Base-by-base conservation (phyloP, 2,113 vertebrate genomes). In the Paratilapia polleni region DNA sequence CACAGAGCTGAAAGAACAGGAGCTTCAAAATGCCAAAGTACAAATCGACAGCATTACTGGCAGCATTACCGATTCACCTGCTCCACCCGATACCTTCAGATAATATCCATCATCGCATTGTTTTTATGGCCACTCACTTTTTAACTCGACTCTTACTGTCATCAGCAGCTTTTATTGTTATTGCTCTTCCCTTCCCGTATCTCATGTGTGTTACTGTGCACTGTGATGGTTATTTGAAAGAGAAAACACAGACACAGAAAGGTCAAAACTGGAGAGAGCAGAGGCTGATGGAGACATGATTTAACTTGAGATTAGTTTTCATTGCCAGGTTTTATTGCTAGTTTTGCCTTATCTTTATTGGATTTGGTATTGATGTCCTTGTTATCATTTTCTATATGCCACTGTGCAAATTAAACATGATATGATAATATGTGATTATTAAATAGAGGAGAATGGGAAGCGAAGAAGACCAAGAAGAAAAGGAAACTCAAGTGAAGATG, bases 1-100 rank as follows among this genome's bases (percentile, higher is more conserved):
- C 17, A 2, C 66, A 73, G 66, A 52, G 66, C 43, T 31, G 10
- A 73, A 31, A 26, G 17, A 73, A 52, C 43, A 52, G 24, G 43
- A 82, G 64, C 74, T 60, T 84, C 34, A 58, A 82, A 87, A 84
- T 75, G 79, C 75, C 74, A 81, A 75, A 82, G 54, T 24, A 54
- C 66, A 4, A 70, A 73, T 74, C 47, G 47, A 77, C 62, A 17
- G 70, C 86, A 70, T 78, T 88, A 84, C 73, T 26, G 43, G 43
- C 43, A 82, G 82, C 80, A 83, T 59, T 73, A 12, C 11, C 1
- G 54, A 80, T 56, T 77, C 60, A 20, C 47, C 85, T 28, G 66
- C 75, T 61, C 13, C 76, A 52, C 57, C 52, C 17, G 14, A 80
- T 31, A 38, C 61, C 70, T 83, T 64, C 24, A 75, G 86, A 87